A percentile compares a stretch with the other conserved stretches of the same genome.
These are phyloP conservation scores for Ferdinandea cuprea DNA, from an alignment of 2,888 invertebrate species.

Conservation along the genomic window DNA sequence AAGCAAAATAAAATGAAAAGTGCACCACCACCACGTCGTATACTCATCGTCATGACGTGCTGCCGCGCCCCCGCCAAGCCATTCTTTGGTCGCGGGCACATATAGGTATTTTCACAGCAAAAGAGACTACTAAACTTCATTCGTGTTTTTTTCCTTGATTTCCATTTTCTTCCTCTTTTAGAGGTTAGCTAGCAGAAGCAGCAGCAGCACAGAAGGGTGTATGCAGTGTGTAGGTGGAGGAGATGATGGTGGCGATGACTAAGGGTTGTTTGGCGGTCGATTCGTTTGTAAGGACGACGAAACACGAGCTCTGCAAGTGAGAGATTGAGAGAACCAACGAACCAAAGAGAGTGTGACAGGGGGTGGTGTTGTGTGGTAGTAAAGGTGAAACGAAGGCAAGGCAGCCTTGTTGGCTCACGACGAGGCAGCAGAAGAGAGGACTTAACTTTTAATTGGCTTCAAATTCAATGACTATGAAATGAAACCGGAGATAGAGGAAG, in stretches of 20 bases:
- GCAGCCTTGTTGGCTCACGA: not conserved
- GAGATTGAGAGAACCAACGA: slow-evolving; percentile 48
- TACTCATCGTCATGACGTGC: slow-evolving; percentile 28
- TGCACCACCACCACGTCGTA: slow-evolving; percentile 52
- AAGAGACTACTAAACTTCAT: slow-evolving; percentile 40
- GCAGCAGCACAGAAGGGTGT: too few relatives aligned
- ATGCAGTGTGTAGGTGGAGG: not conserved
- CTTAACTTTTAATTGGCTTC: slow-evolving; percentile 75
- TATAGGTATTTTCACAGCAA: not conserved
- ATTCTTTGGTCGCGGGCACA: slow-evolving; percentile 31
- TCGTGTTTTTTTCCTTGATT: slow-evolving; percentile 26
- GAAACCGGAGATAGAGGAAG: slow-evolving; percentile 74
- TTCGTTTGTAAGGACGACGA: slow-evolving; percentile 49
- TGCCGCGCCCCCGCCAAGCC: slow-evolving; percentile 4
- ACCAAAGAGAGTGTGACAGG: slow-evolving; percentile 17
- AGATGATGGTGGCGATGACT: slow-evolving; percentile 16
- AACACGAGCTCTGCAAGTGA: slow-evolving; percentile 41
- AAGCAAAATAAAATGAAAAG: slow-evolving; percentile 58
- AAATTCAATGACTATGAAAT: slow-evolving; percentile 75
- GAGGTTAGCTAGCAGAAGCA: too few relatives aligned
- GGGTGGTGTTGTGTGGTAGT: not conserved
- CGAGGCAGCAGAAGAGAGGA: slow-evolving; percentile 56
- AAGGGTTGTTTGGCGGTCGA: slow-evolving; percentile 65
- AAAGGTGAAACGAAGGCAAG: not conserved
- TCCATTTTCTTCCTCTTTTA: slow-evolving; percentile 2